These are phyloP conservation scores for Nebria ingens DNA, from an alignment of 1,140 invertebrate species.

Conservation along the genomic window DNA sequence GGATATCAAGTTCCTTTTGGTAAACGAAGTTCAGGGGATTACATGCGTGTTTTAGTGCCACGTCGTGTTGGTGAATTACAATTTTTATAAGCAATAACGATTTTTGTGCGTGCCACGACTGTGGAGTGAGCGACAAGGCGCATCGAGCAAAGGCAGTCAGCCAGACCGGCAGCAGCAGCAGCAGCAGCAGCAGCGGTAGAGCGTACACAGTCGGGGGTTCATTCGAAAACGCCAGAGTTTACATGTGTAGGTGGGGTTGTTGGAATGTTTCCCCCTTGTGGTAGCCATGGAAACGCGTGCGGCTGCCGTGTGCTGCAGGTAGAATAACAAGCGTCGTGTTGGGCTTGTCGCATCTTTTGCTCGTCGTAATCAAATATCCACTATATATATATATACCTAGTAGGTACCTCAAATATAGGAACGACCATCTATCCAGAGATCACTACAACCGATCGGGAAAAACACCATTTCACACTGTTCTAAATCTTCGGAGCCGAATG, in stretches of 20 bases:
- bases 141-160: neutral
- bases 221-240: neutral
- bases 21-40: neutral
- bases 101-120: slow-evolving; percentile 2
- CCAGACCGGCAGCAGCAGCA: neutral
- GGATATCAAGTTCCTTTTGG: neutral
- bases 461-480: too few relatives aligned
- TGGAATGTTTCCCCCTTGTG: neutral
- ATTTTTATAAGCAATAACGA: slow-evolving; percentile 9
- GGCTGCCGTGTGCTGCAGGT: neutral
- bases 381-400: too few relatives aligned
- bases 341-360: neutral
- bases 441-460: too few relatives aligned
- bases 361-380: neutral
- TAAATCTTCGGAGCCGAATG: too few relatives aligned
- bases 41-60: neutral
- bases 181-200: neutral
- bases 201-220: neutral
- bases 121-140: neutral
- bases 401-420: too few relatives aligned
- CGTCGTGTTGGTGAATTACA: slow-evolving; percentile 4
- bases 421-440: too few relatives aligned
- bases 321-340: neutral
- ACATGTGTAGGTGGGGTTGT: neutral
- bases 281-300: neutral